These are phyloP conservation scores for Sebastiscus tertius DNA, from an alignment of 2,797 vertebrate species.

Conservation along the genomic window DNA sequence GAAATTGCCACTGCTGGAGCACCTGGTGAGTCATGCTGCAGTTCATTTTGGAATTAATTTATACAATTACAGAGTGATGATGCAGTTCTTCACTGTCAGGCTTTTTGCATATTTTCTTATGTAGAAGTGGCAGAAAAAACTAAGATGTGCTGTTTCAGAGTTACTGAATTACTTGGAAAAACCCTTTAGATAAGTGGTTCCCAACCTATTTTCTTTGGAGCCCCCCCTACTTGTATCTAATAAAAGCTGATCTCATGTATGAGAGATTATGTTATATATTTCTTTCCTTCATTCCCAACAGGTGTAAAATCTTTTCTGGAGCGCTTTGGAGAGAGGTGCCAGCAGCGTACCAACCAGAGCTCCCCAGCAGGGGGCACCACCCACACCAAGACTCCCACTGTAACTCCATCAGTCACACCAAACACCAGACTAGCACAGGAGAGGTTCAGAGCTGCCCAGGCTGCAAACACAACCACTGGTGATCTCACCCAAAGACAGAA, in stretches of 20 bases:
- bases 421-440: conserved; percentile 90
- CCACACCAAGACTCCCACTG: conserved; percentile 64
- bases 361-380: conserved; percentile 67
- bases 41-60: not conserved
- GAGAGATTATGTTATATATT: not conserved
- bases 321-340: conserved; percentile 91
- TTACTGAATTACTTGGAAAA: no score
- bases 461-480: conserved; percentile 83
- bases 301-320: conserved; percentile 94
- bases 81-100: not conserved
- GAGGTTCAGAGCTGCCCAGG: conserved; percentile 83
- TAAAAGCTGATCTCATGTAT: not conserved
- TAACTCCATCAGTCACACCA: conserved; percentile 83
- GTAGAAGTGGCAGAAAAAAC: not conserved
- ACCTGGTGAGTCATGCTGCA: conserved; percentile 78
- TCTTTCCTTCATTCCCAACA: conserved; percentile 25
- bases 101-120: not conserved
- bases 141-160: not conserved
- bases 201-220: no score
- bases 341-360: conserved; percentile 80
- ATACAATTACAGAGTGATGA: not conserved
- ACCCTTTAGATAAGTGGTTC: no score
- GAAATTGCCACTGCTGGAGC: conserved; percentile 78
- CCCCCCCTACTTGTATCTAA: no score
- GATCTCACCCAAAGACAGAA: conserved; percentile 89